phyloP scores from a whole-genome alignment of 2,113 vertebrate species.

The Galbula dea region DNA sequence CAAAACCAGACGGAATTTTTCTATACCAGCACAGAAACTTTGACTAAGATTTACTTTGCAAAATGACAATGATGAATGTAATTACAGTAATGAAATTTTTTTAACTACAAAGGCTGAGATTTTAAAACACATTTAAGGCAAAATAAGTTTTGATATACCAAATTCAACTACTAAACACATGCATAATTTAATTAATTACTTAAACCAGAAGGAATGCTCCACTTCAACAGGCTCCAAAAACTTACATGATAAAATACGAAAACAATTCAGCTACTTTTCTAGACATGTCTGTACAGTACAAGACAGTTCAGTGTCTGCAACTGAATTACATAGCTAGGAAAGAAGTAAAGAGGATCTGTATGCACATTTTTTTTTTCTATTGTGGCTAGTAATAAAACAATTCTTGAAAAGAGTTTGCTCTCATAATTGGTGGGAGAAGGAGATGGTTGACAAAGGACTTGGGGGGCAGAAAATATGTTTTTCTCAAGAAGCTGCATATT shows the following conservation, averaged over 20 bases:
- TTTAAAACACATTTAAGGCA: not conserved
- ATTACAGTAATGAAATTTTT: not conserved
- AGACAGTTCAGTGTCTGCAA: not conserved
- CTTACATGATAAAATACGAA: not conserved
- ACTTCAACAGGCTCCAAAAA: not conserved
- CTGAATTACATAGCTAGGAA: not conserved
- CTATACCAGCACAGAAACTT: not conserved
- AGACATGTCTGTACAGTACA: constrained; percentile 6
- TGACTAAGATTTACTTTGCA: not conserved
- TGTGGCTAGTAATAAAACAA: not conserved
- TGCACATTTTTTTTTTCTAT: not conserved
- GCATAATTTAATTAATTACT: not conserved
- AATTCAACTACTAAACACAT: not conserved
- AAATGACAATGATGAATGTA: not conserved
- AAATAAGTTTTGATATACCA: not conserved
- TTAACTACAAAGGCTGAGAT: not conserved
- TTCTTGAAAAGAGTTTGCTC: not conserved
- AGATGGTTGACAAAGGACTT: not conserved
- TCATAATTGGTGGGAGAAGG: not conserved
- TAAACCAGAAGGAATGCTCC: not conserved
- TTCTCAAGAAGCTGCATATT: not conserved
- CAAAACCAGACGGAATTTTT: not conserved
- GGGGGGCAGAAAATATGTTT: not conserved
- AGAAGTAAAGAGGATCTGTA: not conserved
- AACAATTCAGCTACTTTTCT: constrained; percentile 22